Conservation (phyloP, 2,113 vertebrate genomes). For the Muntiacus muntjak region DNA sequence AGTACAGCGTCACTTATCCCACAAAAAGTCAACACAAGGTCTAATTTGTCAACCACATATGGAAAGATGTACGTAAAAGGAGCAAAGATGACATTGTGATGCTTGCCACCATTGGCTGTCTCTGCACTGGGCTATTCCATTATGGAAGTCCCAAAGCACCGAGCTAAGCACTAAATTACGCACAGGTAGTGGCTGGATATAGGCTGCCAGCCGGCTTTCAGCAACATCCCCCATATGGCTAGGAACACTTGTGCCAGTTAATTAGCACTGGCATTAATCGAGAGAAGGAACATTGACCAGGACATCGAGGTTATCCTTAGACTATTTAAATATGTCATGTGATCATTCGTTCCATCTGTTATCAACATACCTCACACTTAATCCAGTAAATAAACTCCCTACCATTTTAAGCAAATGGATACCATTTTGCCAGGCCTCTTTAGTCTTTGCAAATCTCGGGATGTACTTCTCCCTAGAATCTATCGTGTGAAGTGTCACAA, state of each 20-base stretch:
- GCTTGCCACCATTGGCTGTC: not conserved
- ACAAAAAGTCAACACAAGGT: not conserved
- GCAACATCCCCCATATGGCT: slow-evolving; percentile 71
- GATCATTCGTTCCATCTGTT: slow-evolving; percentile 82
- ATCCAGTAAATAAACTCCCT: slow-evolving; percentile 74
- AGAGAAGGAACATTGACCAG: slow-evolving; percentile 80
- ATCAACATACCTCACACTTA: slow-evolving; percentile 80
- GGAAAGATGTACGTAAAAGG: not conserved
- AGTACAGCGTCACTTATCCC: not conserved
- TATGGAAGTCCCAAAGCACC: slow-evolving; percentile 57
- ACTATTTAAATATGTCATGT: slow-evolving; percentile 76
- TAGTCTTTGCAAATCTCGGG: slow-evolving; percentile 68
- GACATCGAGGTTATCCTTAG: slow-evolving; percentile 78
- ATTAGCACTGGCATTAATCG: slow-evolving; percentile 79
- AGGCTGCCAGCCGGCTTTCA: slow-evolving; percentile 74
- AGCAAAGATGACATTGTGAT: slow-evolving; percentile 17
- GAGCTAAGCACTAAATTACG: slow-evolving; percentile 14
- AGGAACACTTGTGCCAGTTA: slow-evolving; percentile 77
- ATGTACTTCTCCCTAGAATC: slow-evolving; percentile 57
- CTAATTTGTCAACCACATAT: not conserved
- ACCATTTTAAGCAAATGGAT: slow-evolving; percentile 77
- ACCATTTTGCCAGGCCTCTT: slow-evolving; percentile 69
- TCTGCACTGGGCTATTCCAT: slow-evolving; percentile 7
- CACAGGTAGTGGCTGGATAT: slow-evolving; percentile 59
- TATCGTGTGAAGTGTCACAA: slow-evolving; percentile 69